These are phyloP conservation scores for Philopotamus ludificatus DNA, from an alignment of 1,140 invertebrate genomes.

Conservation along the genomic window DNA sequence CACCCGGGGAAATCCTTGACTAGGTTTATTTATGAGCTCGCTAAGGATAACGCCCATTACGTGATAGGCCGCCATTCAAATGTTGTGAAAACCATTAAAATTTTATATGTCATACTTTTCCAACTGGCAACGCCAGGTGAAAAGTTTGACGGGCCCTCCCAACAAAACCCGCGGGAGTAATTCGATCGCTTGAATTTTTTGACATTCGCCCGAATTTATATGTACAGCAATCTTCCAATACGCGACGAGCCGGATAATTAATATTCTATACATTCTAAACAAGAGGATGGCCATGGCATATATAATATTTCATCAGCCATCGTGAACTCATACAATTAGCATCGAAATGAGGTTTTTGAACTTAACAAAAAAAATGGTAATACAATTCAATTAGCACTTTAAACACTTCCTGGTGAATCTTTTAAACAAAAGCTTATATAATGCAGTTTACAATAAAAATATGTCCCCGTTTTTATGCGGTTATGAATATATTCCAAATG, in stretches of 20 bases:
- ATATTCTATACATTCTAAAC: no score
- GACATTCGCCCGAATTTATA: no score
- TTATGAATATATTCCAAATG: neutral
- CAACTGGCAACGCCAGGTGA: no score
- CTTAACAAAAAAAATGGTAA: neutral
- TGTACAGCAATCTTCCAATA: no score
- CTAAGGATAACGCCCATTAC: conserved; percentile 14
- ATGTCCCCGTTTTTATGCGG: neutral
- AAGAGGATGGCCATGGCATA: neutral
- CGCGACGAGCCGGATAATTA: no score
- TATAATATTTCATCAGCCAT: neutral
- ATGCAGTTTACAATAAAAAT: no score
- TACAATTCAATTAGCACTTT: neutral
- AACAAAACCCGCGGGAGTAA: no score
- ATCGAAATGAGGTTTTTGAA: conserved; percentile 17
- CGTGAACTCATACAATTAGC: neutral
- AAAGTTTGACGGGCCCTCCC: no score
- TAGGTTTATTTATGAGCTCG: conserved; percentile 13
- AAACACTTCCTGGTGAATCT: neutral
- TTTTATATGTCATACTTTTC: no score
- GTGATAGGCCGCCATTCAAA: conserved; percentile 3
- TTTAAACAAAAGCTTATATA: no score
- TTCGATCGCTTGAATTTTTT: no score
- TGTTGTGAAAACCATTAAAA: conserved; percentile 9
- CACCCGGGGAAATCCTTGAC: conserved; percentile 17